phyloP scores from a whole-genome alignment of 1,140 invertebrate species.

The Penaeus indicus region DNA sequence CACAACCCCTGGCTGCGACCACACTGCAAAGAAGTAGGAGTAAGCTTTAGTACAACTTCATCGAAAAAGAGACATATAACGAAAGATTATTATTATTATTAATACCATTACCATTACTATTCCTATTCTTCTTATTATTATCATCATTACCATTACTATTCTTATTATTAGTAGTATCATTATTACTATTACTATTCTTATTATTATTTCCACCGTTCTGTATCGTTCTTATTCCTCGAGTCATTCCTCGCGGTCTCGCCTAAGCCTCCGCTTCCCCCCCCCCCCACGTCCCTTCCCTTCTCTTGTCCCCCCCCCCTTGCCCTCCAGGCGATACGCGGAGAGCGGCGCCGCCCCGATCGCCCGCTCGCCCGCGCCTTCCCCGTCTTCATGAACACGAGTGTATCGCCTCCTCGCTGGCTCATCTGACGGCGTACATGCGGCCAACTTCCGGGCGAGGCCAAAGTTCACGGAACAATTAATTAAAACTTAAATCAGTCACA shows the following conservation, averaged over 20 bases:
- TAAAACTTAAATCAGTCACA: slow-evolving; percentile 64
- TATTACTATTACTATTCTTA: too few species aligned
- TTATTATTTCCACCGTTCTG: too few species aligned
- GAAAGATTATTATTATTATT: neutral
- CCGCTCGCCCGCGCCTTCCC: neutral
- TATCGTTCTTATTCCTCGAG: neutral
- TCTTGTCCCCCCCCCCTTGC: neutral
- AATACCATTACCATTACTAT: too few species aligned
- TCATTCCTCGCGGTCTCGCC: neutral
- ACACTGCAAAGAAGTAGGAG: slow-evolving; percentile 40
- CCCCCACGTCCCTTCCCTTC: neutral
- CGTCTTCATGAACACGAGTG: neutral
- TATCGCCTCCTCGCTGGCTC: neutral
- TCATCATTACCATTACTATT: too few species aligned
- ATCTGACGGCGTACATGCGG: too few species aligned
- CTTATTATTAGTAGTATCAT: too few species aligned
- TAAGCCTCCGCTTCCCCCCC: neutral
- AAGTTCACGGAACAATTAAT: slow-evolving; percentile 62
- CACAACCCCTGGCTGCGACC: slow-evolving; percentile 57
- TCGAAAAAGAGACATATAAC: neutral
- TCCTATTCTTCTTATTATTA: too few species aligned
- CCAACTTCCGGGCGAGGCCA: too few species aligned
- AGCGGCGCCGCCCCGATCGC: neutral
- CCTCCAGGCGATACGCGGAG: too few species aligned
- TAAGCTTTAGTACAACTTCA: neutral